Evolutionary conservation across 2,113 vertebrate species (phyloP), one percentile per base, ranked within the genome.

Genomic region (Psettodes erumei): DNA sequence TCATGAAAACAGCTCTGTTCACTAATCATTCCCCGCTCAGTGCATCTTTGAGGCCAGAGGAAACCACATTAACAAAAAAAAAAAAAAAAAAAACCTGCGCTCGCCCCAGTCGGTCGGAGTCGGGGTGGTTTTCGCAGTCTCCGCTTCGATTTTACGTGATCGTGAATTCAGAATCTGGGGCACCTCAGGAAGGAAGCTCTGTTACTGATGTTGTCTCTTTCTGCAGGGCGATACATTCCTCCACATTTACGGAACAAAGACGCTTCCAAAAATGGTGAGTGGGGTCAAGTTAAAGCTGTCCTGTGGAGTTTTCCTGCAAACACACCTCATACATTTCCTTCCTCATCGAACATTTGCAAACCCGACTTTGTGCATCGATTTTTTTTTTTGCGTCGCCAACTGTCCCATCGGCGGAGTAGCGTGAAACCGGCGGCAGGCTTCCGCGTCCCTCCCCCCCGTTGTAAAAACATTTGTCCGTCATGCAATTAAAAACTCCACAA

Each of bases 241-340:
- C 97, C 97, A 94, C 97, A 99, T 80, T 88, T 99, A 93, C 93
- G 96, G 91, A 98, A 97, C 93, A 96, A 95, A 90, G 96, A 98
- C 86, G 94, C 94, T 88, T 91, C 96, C 86, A 96, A 96, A 90
- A 95, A 94, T 86, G 96, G 96, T 97, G 95, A 81, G 95, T 75
- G 42, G 51, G 60, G 63, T 73, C 27, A 73, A 50, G 64, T 50
- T 67, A 48, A 73, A 71, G 71, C 64, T 79, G 75, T 65, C 51
- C 71, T 71, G 65, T 59, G 75, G 81, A 73, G 51, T 74, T 82
- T 77, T 40, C 42, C 23, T 25, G 19, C 30, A 73, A 56, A 65
- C 53, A 53, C 23, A n/a, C n/a, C n/a, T n/a, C n/a, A n/a, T 27
- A 5, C 15, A 40, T 59, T 16, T n/a, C 25, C 21, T 25, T 76